Evolutionary conservation across 2,113 vertebrate genomes (phyloP).

Genomic region (Anseranas semipalmata): DNA sequence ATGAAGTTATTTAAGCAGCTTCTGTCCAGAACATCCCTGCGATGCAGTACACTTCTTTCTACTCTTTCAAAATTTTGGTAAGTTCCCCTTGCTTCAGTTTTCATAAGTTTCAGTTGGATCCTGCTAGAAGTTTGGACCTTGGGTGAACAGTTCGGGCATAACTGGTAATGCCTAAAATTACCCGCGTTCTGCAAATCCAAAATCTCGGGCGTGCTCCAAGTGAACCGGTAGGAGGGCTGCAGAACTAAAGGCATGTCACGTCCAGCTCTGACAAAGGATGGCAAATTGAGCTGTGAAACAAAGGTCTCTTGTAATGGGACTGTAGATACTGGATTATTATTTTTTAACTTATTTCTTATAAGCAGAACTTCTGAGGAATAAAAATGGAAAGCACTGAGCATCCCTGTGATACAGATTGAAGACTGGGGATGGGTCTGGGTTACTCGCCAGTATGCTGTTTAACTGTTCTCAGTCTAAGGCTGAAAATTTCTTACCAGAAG

Average conservation of each 20-base stretch:
- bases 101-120: neutral
- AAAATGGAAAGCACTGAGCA: neutral
- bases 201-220: fast-evolving
- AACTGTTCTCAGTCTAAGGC: neutral
- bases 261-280: neutral
- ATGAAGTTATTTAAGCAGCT: neutral
- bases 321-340: neutral
- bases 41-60: neutral
- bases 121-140: neutral
- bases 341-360: neutral
- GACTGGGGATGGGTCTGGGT: neutral
- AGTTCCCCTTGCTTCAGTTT: neutral
- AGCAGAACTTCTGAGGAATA: neutral
- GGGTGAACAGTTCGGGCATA: neutral
- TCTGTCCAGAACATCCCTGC: neutral
- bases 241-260: neutral
- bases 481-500: neutral
- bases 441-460: neutral
- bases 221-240: neutral
- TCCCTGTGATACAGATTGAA: neutral
- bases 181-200: fast-evolving
- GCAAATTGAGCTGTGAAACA: neutral
- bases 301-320: neutral
- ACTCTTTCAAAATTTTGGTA: neutral
- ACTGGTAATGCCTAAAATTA: neutral